Evolutionary conservation across 2,888 invertebrate species (phyloP).

Genomic region (Teleiodes luculella): DNA sequence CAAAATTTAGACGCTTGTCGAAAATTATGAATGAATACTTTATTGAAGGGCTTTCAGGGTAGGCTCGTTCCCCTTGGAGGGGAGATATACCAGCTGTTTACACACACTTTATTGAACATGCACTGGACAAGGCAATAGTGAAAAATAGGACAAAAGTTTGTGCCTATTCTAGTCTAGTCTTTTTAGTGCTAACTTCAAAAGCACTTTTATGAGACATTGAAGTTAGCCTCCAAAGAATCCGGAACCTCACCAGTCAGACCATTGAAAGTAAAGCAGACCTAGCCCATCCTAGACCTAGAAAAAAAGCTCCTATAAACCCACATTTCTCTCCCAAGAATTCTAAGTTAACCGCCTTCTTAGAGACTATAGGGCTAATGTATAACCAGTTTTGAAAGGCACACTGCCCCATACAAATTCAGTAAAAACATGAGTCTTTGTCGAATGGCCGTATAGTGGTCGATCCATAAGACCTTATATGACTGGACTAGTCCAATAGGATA

Average conservation of each 20-base stretch:
- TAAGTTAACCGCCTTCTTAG: constrained; percentile 30
- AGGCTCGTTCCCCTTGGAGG: too few species aligned
- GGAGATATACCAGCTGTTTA: too few species aligned
- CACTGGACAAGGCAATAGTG: too few species aligned
- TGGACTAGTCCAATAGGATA: constrained; percentile 19
- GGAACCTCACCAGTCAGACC: not conserved
- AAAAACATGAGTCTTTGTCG: not conserved
- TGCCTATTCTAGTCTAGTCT: too few species aligned
- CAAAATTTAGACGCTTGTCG: too few species aligned
- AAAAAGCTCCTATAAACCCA: constrained; percentile 31
- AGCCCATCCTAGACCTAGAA: not conserved
- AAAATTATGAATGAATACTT: too few species aligned
- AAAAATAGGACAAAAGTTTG: too few species aligned
- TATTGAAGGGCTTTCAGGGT: too few species aligned
- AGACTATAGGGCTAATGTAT: not conserved
- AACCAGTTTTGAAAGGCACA: not conserved
- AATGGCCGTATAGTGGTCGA: not conserved
- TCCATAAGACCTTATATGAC: constrained; percentile 15
- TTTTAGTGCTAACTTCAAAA: too few species aligned
- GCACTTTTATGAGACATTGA: too few species aligned
- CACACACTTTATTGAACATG: too few species aligned
- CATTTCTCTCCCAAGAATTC: constrained; percentile 34
- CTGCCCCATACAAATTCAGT: not conserved
- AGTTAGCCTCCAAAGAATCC: not conserved
- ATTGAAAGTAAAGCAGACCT: not conserved